Base-by-base conservation (phyloP, 2,888 invertebrate genomes). In the Drosophila flavopinicola region DNA sequence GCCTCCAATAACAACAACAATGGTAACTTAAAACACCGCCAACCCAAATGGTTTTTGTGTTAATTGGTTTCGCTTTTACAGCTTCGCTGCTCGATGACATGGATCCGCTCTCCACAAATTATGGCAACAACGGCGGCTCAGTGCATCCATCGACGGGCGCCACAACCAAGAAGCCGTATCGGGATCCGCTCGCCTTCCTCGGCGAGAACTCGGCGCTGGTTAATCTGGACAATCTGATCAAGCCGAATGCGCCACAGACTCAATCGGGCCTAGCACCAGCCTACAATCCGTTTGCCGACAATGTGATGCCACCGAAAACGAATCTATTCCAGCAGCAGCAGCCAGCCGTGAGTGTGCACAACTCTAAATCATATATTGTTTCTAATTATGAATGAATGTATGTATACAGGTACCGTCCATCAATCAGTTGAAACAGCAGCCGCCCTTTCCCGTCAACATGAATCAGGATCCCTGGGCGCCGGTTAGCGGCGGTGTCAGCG, bases 201-300 rank as follows among this genome's bases (percentile, higher is more conserved):
- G 99, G 99, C 38, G 98, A 98, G 92, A 99, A 99, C 92, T 98
- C 98, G 9, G 94, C 96, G 80, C 94, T 99, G 83, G 99, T 99
- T 70, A 99, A 99, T 93, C 93, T 99, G 91, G 99, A 99, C 93
- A 97, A 99, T 91, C 94, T 99, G 89, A 96, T 99, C 83, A 94
- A 93, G 82, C 93, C 94, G 65, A 91, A 90, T 49, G 85, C 88
- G 64, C 85, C 90, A 15, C 89, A 89, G 66, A 88, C 84, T 41
- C 89, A 88, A 69, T 53, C 87, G 61, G 87, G 87, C 58, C 79
- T 72, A 44, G 85, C 87, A 52, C 83, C 66, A 29, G 90, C 91
- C 66, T 91, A 91, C 66, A 91, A 91, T 90, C 91, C 91, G 61
- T 91, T 91, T 71, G 91, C 91, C 83, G 91, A 91, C 75, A 88